A percentile compares a stretch with the other conserved stretches of the same genome.
Conservation (phyloP, 2,888 invertebrate genomes). For the Sesia bembeciformis region DNA sequence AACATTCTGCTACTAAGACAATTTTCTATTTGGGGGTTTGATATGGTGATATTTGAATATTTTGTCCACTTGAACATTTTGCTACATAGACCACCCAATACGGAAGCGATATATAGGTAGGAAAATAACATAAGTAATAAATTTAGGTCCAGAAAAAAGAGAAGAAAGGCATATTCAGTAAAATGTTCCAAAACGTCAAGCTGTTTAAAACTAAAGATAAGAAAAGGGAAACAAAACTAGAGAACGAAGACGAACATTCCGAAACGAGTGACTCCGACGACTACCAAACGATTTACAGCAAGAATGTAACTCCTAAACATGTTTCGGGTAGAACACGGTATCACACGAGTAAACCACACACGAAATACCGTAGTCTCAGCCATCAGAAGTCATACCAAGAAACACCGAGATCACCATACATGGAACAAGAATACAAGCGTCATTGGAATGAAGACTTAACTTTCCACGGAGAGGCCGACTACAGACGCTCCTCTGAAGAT, state of each 20-base stretch:
- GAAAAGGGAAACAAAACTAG: constrained; percentile 7
- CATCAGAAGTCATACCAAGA: constrained; percentile 17
- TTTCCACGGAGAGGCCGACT: constrained; percentile 18
- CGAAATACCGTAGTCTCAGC: constrained; percentile 21
- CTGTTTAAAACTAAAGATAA: constrained; percentile 29
- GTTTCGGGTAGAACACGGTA: background rate
- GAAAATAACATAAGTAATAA: too few species aligned
- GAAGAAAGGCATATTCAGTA: constrained; percentile 34
- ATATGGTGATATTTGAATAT: too few species aligned
- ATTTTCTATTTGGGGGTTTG: too few species aligned
- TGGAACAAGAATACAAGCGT: constrained; percentile 49
- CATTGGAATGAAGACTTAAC: constrained; percentile 39
- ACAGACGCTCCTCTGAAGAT: constrained; percentile 18
- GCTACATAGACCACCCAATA: too few species aligned
- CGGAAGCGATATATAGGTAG: too few species aligned
- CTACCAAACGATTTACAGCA: constrained; percentile 40
- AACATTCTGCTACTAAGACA: too few species aligned
- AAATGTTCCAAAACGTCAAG: constrained; percentile 36
- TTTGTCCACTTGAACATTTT: too few species aligned
- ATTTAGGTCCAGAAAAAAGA: constrained; percentile 15
- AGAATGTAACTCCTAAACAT: background rate
- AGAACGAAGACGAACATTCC: constrained; percentile 14
- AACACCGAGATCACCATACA: constrained; percentile 24
- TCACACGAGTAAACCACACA: constrained; percentile 12
- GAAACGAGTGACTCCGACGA: constrained; percentile 36